These are phyloP conservation scores for Hozukius guyotensis DNA, from an alignment of 2,797 vertebrate species.

Conservation along the genomic window DNA sequence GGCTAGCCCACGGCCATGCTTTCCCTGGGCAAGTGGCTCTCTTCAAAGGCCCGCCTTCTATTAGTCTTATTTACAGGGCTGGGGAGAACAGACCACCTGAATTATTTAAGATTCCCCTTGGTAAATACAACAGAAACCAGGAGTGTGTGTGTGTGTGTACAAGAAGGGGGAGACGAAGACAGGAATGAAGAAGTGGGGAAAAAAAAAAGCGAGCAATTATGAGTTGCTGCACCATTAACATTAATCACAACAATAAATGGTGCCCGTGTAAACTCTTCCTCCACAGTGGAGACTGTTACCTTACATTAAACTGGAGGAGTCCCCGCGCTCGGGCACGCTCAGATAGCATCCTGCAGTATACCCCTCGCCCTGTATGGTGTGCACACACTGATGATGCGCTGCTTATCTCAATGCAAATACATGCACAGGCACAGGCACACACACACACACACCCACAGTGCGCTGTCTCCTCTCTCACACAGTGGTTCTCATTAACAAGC, in stretches of 20 bases:
- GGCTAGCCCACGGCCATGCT: slow-evolving; percentile 60
- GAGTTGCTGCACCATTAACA: slow-evolving; percentile 60
- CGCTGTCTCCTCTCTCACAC: slow-evolving; percentile 65
- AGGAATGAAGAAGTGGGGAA: slow-evolving; percentile 13
- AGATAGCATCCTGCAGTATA: slow-evolving; percentile 32
- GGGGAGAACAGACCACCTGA: slow-evolving; percentile 59
- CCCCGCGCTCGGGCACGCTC: not conserved
- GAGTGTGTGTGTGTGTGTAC: slow-evolving; percentile 1
- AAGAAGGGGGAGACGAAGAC: slow-evolving; percentile 10
- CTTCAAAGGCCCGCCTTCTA: slow-evolving; percentile 69
- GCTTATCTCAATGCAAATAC: slow-evolving; percentile 76
- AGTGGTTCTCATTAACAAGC: slow-evolving; percentile 81
- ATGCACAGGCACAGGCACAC: slow-evolving; percentile 65
- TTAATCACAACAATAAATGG: slow-evolving; percentile 67
- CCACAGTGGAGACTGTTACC: slow-evolving; percentile 16
- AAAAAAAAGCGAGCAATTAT: slow-evolving; percentile 47
- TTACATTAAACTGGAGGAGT: slow-evolving; percentile 40
- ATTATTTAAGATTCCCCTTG: slow-evolving; percentile 70
- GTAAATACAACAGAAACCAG: slow-evolving; percentile 65
- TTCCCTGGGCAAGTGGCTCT: slow-evolving; percentile 68
- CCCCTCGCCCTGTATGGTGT: slow-evolving; percentile 12
- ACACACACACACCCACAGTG: slow-evolving; percentile 47
- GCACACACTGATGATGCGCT: slow-evolving; percentile 28
- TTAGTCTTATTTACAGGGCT: slow-evolving; percentile 77
- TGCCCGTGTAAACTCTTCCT: slow-evolving; percentile 46